These are phyloP conservation scores for Antechinus stuartii DNA, from an alignment of 2,113 vertebrate genomes.

Conservation along the genomic window DNA sequence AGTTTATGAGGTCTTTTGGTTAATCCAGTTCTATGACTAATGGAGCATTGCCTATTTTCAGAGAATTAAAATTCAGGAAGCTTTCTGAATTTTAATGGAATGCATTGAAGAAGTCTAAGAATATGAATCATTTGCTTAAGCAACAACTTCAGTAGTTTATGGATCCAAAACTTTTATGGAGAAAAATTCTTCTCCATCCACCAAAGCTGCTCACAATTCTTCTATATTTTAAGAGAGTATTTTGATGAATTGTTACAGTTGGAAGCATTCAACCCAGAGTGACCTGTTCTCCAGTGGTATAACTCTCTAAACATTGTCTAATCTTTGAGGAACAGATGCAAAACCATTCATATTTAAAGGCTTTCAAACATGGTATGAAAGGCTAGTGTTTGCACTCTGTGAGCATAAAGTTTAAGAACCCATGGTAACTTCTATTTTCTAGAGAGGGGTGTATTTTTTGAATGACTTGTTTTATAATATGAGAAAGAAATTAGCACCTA, in stretches of 20 bases:
- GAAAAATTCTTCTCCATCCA: not conserved
- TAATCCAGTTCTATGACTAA: constrained; percentile 9
- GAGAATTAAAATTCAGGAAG: constrained; percentile 20
- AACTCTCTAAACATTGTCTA: not conserved
- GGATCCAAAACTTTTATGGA: not conserved
- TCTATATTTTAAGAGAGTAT: not conserved
- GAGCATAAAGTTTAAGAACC: not conserved
- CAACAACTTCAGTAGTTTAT: not conserved
- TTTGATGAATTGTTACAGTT: not conserved
- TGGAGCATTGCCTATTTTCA: constrained; percentile 22
- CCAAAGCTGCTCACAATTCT: not conserved
- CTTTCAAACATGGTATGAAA: not conserved
- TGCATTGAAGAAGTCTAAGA: not conserved
- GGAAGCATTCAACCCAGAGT: not conserved
- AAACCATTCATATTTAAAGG: not conserved
- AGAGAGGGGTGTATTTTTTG: not conserved
- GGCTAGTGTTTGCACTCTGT: not conserved
- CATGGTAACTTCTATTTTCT: not conserved
- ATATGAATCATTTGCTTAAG: not conserved
- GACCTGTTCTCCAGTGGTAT: not conserved
- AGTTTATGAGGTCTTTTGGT: not conserved
- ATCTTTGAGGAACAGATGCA: not conserved
- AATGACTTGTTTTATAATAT: not conserved
- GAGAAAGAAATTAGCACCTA: not conserved
- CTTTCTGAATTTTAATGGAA: not conserved